Evolutionary conservation across 2,113 vertebrate species (phyloP).

Genomic region (Genyomyrus donnyi): DNA sequence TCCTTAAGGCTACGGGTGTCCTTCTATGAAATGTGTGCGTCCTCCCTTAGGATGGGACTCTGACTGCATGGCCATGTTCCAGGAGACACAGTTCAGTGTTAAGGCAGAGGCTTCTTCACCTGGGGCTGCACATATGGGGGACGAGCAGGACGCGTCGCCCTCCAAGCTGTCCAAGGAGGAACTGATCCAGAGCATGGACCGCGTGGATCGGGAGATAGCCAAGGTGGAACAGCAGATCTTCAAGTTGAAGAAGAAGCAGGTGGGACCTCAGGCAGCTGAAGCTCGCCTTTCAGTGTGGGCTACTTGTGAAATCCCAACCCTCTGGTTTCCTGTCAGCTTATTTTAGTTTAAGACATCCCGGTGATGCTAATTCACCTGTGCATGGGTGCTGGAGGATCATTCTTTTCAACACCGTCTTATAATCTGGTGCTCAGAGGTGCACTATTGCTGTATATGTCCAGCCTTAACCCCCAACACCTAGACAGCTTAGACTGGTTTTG

Average conservation of each 20-base stretch:
- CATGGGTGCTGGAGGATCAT: not conserved
- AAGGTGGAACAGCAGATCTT: constrained; percentile 98
- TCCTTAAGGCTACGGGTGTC: not conserved
- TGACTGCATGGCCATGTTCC: constrained; percentile 21
- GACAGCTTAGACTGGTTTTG: not conserved
- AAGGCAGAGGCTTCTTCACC: constrained; percentile 74
- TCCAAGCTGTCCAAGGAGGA: constrained; percentile 98
- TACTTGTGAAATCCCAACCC: not conserved
- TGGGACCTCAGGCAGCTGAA: constrained; percentile 40
- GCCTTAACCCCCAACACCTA: not conserved
- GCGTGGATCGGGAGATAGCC: constrained; percentile 92
- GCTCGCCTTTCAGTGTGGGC: not conserved
- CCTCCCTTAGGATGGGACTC: not conserved
- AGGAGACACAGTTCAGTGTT: constrained; percentile 84
- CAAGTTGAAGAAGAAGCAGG: constrained; percentile 97
- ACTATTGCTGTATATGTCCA: not conserved
- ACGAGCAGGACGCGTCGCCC: constrained; percentile 89
- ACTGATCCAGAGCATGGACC: constrained; percentile 98
- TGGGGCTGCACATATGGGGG: constrained; percentile 69
- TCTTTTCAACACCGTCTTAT: not conserved
- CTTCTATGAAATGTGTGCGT: not conserved
- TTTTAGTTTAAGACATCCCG: not conserved
- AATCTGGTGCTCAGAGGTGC: not conserved
- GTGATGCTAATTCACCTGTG: not conserved
- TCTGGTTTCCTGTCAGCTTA: not conserved